Evolutionary conservation across 2,113 vertebrate species (phyloP), one percentile per base, ranked within the genome.

Genomic region (Perca flavescens): DNA sequence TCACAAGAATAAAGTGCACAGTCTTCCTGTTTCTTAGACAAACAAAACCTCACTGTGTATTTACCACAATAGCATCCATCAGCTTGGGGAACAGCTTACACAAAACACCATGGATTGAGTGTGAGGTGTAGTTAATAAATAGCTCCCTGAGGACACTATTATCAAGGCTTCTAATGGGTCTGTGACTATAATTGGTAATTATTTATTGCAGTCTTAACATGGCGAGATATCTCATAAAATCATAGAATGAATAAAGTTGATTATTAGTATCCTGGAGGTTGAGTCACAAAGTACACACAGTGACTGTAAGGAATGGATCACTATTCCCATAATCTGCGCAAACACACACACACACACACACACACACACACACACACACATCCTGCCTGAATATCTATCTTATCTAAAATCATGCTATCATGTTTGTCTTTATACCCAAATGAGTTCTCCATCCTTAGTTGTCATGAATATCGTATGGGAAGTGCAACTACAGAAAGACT

Each of bases 221-320:
- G 5, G 3, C 2, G 14, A 47, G 15, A 76, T 53, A 65, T 17
- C 54, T 40, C 34, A 50, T 71, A 74, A 82, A 86, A 63, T 8
- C 1, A 6, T 9, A 64, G 53, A 63, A 61, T 69, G 47, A 85
- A 68, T 43, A 43, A 57, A 83, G 57, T 65, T 14, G 52, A 76
- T 86, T 57, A 79, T 85, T 64, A 57, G 5, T 65, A 5, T 91
- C 77, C 77, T 73, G 67, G 62, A 54, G 53, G 73, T 56, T 91
- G 90, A 93, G 53, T 92, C 90, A 92, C 81, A 75, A 54, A 70
- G 54, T 66, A 87, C 77, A 86, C 70, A 84, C 21, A 16, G 40
- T 91, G 79, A 92, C 89, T 86, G 73, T 87, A 76, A 87, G 68
- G 67, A 47, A 78, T 71, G 78, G 60, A 84, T 90, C 65, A 85